Evolutionary conservation across 2,888 invertebrate species (phyloP), one percentile per base, ranked within the genome.

Genomic region (Dendrolimus houi): DNA sequence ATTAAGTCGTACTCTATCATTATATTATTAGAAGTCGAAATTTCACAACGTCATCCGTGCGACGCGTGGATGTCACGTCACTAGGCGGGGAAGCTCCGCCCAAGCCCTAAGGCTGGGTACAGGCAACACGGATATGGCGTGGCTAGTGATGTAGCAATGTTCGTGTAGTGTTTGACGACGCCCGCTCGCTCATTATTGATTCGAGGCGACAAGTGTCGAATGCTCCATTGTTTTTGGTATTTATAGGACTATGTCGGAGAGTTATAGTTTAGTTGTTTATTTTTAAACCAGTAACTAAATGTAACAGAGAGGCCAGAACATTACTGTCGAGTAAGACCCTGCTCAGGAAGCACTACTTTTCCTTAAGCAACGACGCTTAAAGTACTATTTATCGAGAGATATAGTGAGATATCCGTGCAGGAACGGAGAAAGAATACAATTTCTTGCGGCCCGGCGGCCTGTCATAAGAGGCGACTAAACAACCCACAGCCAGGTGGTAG

Each of bases 71-170:
- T 47, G 47, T 47, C 47, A 47, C 47, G 47, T 47, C 47, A 47
- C 47, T 47, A 63, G 60, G 67, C 71, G 74, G 73, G 70, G 66
- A 68, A 60, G 74, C 78, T 72, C 79, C 79, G 77, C 80, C 81
- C 73, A 71, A 60, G 74, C 75, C 81, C 78, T 71, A 64, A 70
- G 77, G 76, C 47, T 47, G 79, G 73, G 60, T 66, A 70, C 67
- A 68, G 69, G 69, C 70, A 69, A 85, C 86, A 85, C 73, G 64
- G 72, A 65, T 78, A 79, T 82, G 81, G 85, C 83, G 84, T 79
- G 77, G 40, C 58, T 42, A 53, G 42, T 55, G 55, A 53, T 54
- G 47, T 47, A 47, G 9, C 47, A 47, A 29, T 29, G 29, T 29
- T 29, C 29, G 29, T 47, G 47, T 10, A 47, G 47, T 64, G 64